phyloP scores from a whole-genome alignment of 2,888 invertebrate genomes.

The Pristionchus mayeri region DNA sequence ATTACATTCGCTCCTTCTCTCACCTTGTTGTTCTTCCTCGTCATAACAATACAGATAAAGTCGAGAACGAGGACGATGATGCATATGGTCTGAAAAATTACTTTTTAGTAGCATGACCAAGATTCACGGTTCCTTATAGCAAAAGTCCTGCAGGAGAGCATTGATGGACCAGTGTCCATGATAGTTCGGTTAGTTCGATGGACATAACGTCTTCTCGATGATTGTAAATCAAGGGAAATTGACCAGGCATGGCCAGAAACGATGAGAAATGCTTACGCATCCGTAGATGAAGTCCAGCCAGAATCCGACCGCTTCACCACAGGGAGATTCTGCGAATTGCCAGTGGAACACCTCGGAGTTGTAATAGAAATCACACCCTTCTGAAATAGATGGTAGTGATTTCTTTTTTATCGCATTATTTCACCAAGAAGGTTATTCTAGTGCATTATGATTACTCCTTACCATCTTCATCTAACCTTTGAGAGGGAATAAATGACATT shows the following conservation, averaged over 20 bases:
- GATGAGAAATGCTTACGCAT: neutral
- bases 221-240: too few relatives aligned
- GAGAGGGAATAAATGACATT: too few relatives aligned
- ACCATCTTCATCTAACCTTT: neutral
- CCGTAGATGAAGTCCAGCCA: conserved; percentile 35
- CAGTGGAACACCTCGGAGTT: conserved; percentile 20
- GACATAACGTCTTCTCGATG: too few relatives aligned
- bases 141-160: too few relatives aligned
- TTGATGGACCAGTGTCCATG: neutral
- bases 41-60: neutral
- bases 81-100: neutral
- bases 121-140: neutral
- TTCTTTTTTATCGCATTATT: too few relatives aligned
- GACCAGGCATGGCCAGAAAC: neutral
- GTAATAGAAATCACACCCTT: conserved; percentile 33
- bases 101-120: neutral
- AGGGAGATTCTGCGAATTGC: conserved; percentile 1
- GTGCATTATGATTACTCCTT: too few relatives aligned
- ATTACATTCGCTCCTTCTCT: neutral
- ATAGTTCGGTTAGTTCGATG: too few relatives aligned
- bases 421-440: too few relatives aligned
- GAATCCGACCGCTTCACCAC: conserved; percentile 22
- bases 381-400: too few relatives aligned
- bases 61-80: neutral
- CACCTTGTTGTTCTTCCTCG: neutral